phyloP scores from a whole-genome alignment of 2,113 vertebrate species.

The Galemys pyrenaicus region DNA sequence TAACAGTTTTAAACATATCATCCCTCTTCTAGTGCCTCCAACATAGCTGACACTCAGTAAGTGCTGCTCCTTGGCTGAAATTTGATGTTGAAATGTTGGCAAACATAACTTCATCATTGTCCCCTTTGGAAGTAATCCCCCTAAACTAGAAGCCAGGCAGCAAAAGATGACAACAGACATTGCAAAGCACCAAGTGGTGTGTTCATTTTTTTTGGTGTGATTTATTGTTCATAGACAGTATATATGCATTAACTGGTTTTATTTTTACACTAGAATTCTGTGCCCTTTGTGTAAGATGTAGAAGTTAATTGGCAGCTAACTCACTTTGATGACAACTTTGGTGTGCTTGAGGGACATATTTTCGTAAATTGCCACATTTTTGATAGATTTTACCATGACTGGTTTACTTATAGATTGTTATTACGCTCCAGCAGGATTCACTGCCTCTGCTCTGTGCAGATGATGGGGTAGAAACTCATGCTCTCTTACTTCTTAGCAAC shows the following conservation, averaged over 20 bases:
- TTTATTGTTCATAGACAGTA: slow-evolving; percentile 70
- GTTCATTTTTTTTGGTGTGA: slow-evolving; percentile 65
- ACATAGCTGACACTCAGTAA: background rate
- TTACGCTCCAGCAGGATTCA: slow-evolving; percentile 76
- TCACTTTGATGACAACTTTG: slow-evolving; percentile 81
- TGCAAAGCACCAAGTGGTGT: slow-evolving; percentile 41
- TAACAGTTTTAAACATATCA: background rate
- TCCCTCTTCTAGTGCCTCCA: background rate
- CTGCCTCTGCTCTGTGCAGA: slow-evolving; percentile 59
- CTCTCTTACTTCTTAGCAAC: slow-evolving; percentile 70
- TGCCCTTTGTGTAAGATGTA: slow-evolving; percentile 77
- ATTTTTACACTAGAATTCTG: slow-evolving; percentile 78
- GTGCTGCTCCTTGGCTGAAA: background rate
- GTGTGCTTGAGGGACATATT: slow-evolving; percentile 79
- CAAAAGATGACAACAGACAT: background rate
- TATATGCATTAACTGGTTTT: slow-evolving; percentile 74
- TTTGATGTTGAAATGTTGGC: background rate
- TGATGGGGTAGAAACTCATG: slow-evolving; percentile 58
- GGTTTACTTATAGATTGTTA: slow-evolving; percentile 79
- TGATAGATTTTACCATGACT: slow-evolving; percentile 80
- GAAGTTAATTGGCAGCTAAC: slow-evolving; percentile 85
- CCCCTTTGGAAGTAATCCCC: background rate
- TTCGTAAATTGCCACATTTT: slow-evolving; percentile 81
- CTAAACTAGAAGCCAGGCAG: background rate
- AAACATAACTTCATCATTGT: background rate